Percentiles rank a stretch among this genome's conserved stretches.
These are phyloP conservation scores for Cossypha heuglini DNA, from an alignment of 2,797 vertebrate species.

Conservation along the genomic window DNA sequence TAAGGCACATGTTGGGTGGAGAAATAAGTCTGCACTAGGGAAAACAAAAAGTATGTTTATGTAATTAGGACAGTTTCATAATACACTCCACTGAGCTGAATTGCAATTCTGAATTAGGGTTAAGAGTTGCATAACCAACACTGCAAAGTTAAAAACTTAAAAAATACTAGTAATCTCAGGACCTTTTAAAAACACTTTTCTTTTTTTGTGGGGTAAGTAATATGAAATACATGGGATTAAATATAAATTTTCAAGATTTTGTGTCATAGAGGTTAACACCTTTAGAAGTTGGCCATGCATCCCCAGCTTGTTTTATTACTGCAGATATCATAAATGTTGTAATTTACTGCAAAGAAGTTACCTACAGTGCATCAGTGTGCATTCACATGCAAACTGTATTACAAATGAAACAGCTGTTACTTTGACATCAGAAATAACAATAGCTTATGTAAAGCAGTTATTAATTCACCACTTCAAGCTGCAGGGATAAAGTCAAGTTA, in stretches of 20 bases:
- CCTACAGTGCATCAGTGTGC: background rate
- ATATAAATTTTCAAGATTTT: background rate
- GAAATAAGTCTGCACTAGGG: background rate
- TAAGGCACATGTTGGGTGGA: background rate
- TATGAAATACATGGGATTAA: background rate
- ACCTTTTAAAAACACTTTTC: background rate
- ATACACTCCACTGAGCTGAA: background rate
- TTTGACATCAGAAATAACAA: constrained; percentile 4
- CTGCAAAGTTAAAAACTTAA: no score
- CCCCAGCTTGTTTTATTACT: background rate
- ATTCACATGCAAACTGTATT: background rate
- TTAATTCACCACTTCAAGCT: background rate
- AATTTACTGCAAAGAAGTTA: background rate
- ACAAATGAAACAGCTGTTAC: background rate
- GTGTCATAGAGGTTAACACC: background rate
- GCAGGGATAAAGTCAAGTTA: background rate
- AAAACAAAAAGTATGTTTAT: background rate
- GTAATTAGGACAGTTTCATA: background rate
- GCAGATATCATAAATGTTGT: background rate
- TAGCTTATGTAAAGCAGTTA: background rate
- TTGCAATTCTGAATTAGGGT: background rate
- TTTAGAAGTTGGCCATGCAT: background rate
- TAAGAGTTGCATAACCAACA: background rate
- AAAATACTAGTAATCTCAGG: background rate
- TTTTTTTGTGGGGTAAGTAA: background rate